A percentile compares a stretch with the other conserved stretches of the same genome.
Conservation (phyloP, 2,888 invertebrate species). For the Tanytarsus gracilentus region DNA sequence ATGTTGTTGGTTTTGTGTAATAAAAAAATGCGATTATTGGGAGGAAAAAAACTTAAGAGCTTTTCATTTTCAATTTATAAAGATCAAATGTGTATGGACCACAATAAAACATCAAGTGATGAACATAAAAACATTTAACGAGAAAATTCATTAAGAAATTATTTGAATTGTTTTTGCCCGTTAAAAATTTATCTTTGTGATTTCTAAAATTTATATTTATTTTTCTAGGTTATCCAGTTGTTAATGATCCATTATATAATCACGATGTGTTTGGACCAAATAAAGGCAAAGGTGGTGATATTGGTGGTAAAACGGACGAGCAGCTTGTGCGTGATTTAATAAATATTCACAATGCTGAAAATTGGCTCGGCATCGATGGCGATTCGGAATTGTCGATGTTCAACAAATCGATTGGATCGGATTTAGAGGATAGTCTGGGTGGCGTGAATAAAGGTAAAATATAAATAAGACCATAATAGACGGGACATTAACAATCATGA, state of each 20-base stretch:
- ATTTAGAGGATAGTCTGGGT: conserved; percentile 50
- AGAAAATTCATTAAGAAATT: too few species aligned
- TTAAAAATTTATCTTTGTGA: too few species aligned
- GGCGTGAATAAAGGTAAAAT: conserved; percentile 41
- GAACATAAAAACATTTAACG: too few species aligned
- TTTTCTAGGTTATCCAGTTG: conserved; percentile 80
- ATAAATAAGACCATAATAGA: not conserved
- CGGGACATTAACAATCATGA: not conserved
- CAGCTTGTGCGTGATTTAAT: conserved; percentile 80
- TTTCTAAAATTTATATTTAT: too few species aligned
- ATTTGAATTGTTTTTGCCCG: too few species aligned
- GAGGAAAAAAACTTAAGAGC: too few species aligned
- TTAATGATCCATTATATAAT: conserved; percentile 96
- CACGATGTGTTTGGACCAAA: conserved; percentile 90
- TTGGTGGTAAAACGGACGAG: conserved; percentile 81
- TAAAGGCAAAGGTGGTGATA: conserved; percentile 80
- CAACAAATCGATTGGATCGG: conserved; percentile 56
- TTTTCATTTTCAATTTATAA: too few species aligned
- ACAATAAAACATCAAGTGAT: too few species aligned
- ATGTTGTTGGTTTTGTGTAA: too few species aligned
- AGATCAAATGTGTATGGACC: too few species aligned
- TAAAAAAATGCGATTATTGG: too few species aligned
- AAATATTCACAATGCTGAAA: conserved; percentile 87
- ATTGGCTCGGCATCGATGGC: conserved; percentile 86
- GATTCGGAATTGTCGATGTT: conserved; percentile 77